These are phyloP conservation scores for Rhyacophila evoluta DNA, from an alignment of 2,888 invertebrate species.

Conservation along the genomic window DNA sequence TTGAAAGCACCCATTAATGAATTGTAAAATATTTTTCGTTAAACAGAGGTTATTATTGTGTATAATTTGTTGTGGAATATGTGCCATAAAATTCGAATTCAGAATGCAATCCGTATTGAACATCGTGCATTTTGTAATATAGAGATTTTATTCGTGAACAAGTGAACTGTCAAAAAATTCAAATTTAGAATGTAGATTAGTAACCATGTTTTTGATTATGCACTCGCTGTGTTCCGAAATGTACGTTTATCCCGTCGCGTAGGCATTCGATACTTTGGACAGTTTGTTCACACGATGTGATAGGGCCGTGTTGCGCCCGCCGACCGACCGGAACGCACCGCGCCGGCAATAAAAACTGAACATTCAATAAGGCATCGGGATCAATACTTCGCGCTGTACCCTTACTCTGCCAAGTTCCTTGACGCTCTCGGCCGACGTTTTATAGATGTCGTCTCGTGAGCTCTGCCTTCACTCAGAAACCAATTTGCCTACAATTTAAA, in stretches of 20 bases:
- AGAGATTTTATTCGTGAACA: too few species aligned
- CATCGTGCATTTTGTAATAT: too few species aligned
- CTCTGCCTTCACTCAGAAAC: neutral
- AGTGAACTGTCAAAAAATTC: neutral
- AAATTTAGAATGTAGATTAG: neutral
- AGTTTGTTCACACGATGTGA: slow-evolving; percentile 4
- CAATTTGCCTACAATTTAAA: neutral
- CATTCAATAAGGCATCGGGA: slow-evolving; percentile 53
- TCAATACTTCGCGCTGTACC: slow-evolving; percentile 48
- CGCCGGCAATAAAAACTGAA: slow-evolving; percentile 50
- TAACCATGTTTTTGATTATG: neutral
- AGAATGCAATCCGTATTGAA: too few species aligned
- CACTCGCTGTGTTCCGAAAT: neutral
- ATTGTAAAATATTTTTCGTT: too few species aligned
- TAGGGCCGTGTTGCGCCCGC: slow-evolving; percentile 22
- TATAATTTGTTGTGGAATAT: too few species aligned
- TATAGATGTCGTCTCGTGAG: neutral
- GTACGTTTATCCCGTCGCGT: neutral
- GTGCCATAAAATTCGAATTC: too few species aligned
- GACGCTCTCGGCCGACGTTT: slow-evolving; percentile 4
- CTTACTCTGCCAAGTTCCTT: slow-evolving; percentile 26
- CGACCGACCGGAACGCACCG: slow-evolving; percentile 35
- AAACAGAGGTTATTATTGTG: too few species aligned
- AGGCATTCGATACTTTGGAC: neutral
- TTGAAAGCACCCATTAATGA: too few species aligned